Evolutionary conservation across 2,113 vertebrate genomes (phyloP).

Genomic region (Lates calcarifer): DNA sequence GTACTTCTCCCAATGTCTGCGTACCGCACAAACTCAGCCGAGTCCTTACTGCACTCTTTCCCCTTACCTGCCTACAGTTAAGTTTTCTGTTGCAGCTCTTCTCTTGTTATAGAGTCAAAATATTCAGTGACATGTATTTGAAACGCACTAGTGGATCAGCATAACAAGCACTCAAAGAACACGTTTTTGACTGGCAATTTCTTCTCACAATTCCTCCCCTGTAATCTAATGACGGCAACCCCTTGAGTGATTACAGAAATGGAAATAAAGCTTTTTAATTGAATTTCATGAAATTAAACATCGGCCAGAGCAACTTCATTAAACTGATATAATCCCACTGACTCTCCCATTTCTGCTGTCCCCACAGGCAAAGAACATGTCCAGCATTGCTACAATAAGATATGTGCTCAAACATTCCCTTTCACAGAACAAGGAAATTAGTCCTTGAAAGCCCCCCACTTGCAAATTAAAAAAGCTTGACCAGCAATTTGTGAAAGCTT

Average conservation of each 20-base stretch:
- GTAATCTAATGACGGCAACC: constrained; percentile 57
- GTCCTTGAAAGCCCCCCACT: constrained; percentile 47
- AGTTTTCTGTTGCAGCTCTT: constrained; percentile 7
- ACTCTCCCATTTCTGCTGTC: constrained; percentile 57
- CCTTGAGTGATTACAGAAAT: constrained; percentile 64
- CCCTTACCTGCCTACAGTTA: constrained; percentile 19
- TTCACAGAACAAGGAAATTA: constrained; percentile 59
- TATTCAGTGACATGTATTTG: constrained; percentile 10
- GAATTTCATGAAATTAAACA: constrained; percentile 79
- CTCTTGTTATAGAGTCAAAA: constrained; percentile 4
- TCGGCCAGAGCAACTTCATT: constrained; percentile 72
- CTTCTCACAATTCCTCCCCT: constrained; percentile 20
- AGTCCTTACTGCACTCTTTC: constrained; percentile 4
- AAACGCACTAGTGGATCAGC: constrained; percentile 10
- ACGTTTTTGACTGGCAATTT: constrained; percentile 37
- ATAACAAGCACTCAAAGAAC: constrained; percentile 14
- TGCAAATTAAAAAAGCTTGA: constrained; percentile 68
- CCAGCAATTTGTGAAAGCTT: constrained; percentile 62
- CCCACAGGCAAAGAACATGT: constrained; percentile 67
- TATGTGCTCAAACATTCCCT: constrained; percentile 64
- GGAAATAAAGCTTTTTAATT: constrained; percentile 75
- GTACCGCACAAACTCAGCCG: not conserved
- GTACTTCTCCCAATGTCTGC: constrained; percentile 1
- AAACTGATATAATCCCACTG: constrained; percentile 76
- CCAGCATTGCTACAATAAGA: constrained; percentile 61